Evolutionary conservation across 2,113 vertebrate genomes (phyloP), one percentile per base, ranked within the genome.

Genomic region (Ictidomys tridecemlineatus): DNA sequence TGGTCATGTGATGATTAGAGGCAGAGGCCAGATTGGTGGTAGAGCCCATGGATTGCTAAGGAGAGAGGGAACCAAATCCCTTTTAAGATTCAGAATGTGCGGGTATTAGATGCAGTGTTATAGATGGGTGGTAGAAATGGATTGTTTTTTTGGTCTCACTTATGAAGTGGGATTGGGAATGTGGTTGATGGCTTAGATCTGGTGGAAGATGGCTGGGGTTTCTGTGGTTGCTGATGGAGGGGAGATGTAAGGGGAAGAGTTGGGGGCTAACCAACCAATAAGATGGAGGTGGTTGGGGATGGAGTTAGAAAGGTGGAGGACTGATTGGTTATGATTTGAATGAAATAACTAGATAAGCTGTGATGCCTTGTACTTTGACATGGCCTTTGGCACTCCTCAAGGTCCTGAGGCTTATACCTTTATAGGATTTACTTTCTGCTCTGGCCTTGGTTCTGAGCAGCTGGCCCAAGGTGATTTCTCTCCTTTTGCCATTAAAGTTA

Each of bases 161-260:
- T 8, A 51, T 48, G 95, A 72, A 89, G 88, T 48, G 56, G 84
- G 56, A 28, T 83, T 70, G 85, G 85, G 74, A 67, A 11, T 79
- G 89, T 93, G 95, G 89, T 91, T 85, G 85, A 93, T 94, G 95
- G 91, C 87, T 96, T 93, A 95, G 88, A 89, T 78, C 63, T 30
- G 39, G 80, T 88, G 94, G 92, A 84, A 67, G 91, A n/a, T 67
- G 89, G 74, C 42, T 83, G 85, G 92, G 91, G 80, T 92, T 97
- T 93, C 39, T 8, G 80, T 74, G 85, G 94, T 76, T 93, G 37
- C 73, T 72, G 58, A 37, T 89, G 37, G 95, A 79, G 63, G 82
- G 58, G 85, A 93, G 84, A 72, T 67, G 72, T 72, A 24, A 72
- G 80, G 22, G 69, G 63, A 61, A 85, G 86, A 80, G 72, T 86